A percentile compares a stretch with the other conserved stretches of the same genome.
These are phyloP conservation scores for Helobdella robusta DNA, from an alignment of 2,888 invertebrate genomes.

Conservation along the genomic window DNA sequence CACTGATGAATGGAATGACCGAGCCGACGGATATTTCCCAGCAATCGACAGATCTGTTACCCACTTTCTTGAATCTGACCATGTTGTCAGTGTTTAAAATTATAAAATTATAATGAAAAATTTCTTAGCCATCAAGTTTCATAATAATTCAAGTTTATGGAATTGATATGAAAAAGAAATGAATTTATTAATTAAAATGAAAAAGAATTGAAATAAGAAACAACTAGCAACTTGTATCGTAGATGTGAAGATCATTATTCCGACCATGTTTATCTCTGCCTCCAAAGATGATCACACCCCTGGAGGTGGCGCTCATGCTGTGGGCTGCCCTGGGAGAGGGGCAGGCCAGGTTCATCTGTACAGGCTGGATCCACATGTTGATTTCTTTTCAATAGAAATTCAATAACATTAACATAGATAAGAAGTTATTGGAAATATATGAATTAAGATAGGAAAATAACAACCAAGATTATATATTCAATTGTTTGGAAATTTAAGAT, in stretches of 20 bases:
- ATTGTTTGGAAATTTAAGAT: neutral
- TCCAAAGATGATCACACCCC: conserved; percentile 44
- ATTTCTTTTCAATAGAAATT: too few species aligned
- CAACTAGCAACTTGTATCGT: conserved; percentile 42
- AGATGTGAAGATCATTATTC: conserved; percentile 46
- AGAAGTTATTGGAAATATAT: too few species aligned
- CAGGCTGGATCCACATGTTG: conserved; percentile 43
- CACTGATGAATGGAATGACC: conserved; percentile 44
- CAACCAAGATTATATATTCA: too few species aligned
- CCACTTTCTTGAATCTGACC: too few species aligned
- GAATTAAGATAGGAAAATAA: too few species aligned
- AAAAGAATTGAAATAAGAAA: conserved; percentile 12
- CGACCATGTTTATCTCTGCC: conserved; percentile 44
- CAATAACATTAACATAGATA: too few species aligned
- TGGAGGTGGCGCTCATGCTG: conserved; percentile 43
- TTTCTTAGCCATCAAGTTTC: neutral
- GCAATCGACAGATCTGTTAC: conserved; percentile 36
- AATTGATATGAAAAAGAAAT: neutral
- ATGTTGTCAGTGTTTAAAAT: too few species aligned
- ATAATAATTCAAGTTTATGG: neutral
- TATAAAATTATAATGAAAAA: neutral
- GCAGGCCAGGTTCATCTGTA: conserved; percentile 45
- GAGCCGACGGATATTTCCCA: conserved; percentile 41
- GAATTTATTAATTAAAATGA: neutral
- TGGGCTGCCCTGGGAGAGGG: conserved; percentile 45